Conservation (phyloP, 2,797 vertebrate genomes). For the Agapornis canus region DNA sequence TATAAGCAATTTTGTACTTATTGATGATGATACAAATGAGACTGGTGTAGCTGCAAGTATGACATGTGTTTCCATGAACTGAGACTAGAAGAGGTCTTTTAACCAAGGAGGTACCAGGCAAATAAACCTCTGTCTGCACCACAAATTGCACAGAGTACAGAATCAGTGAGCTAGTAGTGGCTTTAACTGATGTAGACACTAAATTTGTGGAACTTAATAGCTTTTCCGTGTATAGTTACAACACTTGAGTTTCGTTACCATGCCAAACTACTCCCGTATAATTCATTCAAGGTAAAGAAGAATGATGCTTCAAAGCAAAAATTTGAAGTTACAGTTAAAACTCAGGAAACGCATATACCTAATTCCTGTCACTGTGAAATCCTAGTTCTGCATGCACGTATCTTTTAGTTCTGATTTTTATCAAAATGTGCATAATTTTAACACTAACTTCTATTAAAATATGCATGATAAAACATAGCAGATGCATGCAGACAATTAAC, state of each 20-base stretch:
- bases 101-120: not conserved
- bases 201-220: not conserved
- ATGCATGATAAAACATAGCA: conserved; percentile 38
- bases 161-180: not conserved
- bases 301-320: conserved; percentile 11
- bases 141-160: not conserved
- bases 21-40: not conserved
- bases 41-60: not conserved
- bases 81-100: not conserved
- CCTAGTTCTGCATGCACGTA: not conserved
- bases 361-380: not conserved
- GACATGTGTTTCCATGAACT: not conserved
- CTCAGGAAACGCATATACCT: not conserved
- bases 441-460: conserved; percentile 7
- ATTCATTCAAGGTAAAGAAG: not conserved
- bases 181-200: not conserved
- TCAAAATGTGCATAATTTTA: not conserved
- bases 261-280: not conserved
- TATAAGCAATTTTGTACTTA: not conserved
- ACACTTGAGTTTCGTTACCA: not conserved
- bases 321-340: not conserved
- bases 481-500: conserved; percentile 42
- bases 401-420: conserved; percentile 11
- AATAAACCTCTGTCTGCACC: not conserved
- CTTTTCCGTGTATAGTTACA: not conserved